A percentile compares a stretch with the other conserved stretches of the same genome.
phyloP scores from a whole-genome alignment of 1,140 invertebrate genomes.

The Polyergus mexicanus region DNA sequence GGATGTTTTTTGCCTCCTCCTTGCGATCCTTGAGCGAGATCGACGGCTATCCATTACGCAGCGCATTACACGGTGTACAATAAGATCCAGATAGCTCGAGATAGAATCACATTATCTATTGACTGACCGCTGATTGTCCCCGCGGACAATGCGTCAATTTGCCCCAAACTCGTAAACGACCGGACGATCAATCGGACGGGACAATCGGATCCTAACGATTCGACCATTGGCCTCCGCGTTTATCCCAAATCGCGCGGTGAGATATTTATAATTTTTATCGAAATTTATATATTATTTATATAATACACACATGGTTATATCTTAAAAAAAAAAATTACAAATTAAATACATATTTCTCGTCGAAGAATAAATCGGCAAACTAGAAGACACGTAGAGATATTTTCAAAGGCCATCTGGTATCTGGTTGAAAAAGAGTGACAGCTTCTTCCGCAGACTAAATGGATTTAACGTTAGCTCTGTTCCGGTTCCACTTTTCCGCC shows the following conservation, averaged over 20 bases:
- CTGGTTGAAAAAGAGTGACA: slow-evolving; percentile 65
- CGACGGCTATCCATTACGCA: neutral
- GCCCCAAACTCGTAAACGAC: slow-evolving; percentile 61
- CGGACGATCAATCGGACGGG: slow-evolving; percentile 64
- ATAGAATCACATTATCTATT: slow-evolving; percentile 11
- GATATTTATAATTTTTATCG: neutral
- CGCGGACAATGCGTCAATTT: slow-evolving; percentile 38
- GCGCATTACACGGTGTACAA: neutral
- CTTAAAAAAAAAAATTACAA: neutral
- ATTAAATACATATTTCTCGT: neutral
- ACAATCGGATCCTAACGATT: slow-evolving; percentile 53
- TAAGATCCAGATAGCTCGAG: slow-evolving; percentile 17
- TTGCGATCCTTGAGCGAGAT: neutral
- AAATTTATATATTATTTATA: neutral
- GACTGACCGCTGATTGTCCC: slow-evolving; percentile 45
- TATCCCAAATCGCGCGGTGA: neutral
- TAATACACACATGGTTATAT: neutral
- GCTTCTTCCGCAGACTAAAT: slow-evolving; percentile 74
- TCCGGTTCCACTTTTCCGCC: slow-evolving; percentile 67
- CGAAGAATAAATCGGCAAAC: neutral
- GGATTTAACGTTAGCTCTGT: slow-evolving; percentile 69
- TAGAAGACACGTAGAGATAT: slow-evolving; percentile 47
- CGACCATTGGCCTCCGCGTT: slow-evolving; percentile 4
- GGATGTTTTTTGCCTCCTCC: slow-evolving; percentile 8
- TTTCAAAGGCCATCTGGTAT: slow-evolving; percentile 13